Evolutionary conservation across 2,888 invertebrate species (phyloP), one percentile per base, ranked within the genome.

Genomic region (Limnephilus lunatus): DNA sequence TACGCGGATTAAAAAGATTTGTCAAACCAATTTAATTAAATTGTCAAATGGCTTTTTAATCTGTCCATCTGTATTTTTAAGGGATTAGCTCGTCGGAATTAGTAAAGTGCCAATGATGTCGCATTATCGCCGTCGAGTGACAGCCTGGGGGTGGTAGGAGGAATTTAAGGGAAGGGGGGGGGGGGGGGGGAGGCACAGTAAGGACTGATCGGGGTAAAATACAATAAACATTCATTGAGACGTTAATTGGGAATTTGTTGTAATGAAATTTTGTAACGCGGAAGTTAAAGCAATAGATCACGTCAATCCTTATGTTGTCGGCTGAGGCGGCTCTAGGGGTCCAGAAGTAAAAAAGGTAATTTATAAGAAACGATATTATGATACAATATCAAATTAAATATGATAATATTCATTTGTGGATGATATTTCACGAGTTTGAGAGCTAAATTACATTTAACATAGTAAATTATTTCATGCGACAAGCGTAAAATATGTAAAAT

Each of bases 61-160:
- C 83, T 32, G 25, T 35, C 25, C 83, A 83, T 83, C 14, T 83
- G 35, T 39, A 35, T 83, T 83, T 83, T 83, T 83, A 83, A 83
- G 83, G 83, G 83, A 83, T 83, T 83, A 83, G 83, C 14, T 83
- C 35, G 83, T 35, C 83, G 35, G 25, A 83, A 83, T 15, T 35
- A 83, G 35, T 32, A 83, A 83, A 83, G 32, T 32, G 83, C 83
- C 83, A 83, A 83, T 83, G 35, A 83, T 83, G 35, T 39, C 83
- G 25, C 35, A 35, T 83, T 35, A 83, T 35, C 35, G 83, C 83
- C 12, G 31, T 68, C n/a, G 68, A 25, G 9, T 68, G 68, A 68
- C 68, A 68, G 68, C 68, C n/a, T 19, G 25, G 25, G 68, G 68
- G 9, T 7, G 68, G 7, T 68, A 25, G 68, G 68, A 68, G 68